phyloP scores from a whole-genome alignment of 2,888 invertebrate species.

The Folsomia candida region DNA sequence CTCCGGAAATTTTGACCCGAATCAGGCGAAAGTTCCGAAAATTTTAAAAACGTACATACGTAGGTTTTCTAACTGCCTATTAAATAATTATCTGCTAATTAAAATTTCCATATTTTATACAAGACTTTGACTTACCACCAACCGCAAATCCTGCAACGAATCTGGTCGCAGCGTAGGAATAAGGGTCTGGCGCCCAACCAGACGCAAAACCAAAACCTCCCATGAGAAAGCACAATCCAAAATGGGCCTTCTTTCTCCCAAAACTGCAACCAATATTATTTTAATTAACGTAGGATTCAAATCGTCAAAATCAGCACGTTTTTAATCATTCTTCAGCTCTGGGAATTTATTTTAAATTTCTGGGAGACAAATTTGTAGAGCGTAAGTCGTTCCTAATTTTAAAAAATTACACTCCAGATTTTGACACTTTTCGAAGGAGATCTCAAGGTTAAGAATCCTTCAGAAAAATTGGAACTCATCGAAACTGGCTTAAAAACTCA shows the following conservation, averaged over 20 bases:
- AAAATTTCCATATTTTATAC: not conserved
- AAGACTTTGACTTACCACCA: constrained; percentile 36
- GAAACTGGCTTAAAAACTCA: too few relatives aligned
- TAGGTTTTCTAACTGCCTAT: constrained; percentile 3
- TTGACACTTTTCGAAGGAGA: too few relatives aligned
- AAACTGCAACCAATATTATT: constrained; percentile 23
- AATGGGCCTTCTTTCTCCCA: constrained; percentile 43
- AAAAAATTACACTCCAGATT: too few relatives aligned
- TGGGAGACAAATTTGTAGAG: too few relatives aligned
- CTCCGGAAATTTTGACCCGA: too few relatives aligned
- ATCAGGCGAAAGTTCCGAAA: not conserved
- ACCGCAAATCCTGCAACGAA: constrained; percentile 39
- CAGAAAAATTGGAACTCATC: too few relatives aligned
- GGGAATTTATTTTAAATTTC: too few relatives aligned
- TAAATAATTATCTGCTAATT: not conserved
- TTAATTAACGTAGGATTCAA: not conserved
- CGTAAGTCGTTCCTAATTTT: too few relatives aligned
- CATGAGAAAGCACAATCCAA: constrained; percentile 37
- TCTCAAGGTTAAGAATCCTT: too few relatives aligned
- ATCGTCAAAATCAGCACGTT: too few relatives aligned
- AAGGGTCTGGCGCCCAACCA: constrained; percentile 37
- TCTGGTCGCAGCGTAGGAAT: constrained; percentile 34
- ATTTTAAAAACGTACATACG: not conserved
- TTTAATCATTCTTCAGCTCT: too few relatives aligned
- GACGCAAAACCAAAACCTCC: constrained; percentile 37